phyloP scores from a whole-genome alignment of 2,888 invertebrate genomes.

The Ennomos fuscantarius region DNA sequence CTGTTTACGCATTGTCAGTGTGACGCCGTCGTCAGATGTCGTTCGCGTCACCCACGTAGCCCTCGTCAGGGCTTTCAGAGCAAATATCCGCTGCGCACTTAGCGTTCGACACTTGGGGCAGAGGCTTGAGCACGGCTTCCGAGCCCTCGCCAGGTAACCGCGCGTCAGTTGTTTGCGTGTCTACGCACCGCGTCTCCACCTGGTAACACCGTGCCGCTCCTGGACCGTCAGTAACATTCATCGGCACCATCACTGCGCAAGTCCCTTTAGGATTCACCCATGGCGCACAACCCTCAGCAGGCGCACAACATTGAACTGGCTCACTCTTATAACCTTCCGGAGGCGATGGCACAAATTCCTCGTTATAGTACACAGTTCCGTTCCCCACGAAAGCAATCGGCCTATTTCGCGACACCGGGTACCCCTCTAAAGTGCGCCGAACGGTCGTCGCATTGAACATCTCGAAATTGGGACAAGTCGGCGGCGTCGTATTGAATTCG shows the following conservation, averaged over 20 bases:
- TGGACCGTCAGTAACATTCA: slow-evolving; percentile 70
- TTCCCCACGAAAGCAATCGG: slow-evolving; percentile 80
- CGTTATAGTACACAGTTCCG: slow-evolving; percentile 79
- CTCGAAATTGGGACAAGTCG: slow-evolving; percentile 74
- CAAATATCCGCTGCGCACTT: slow-evolving; percentile 82
- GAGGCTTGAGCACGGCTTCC: slow-evolving; percentile 71
- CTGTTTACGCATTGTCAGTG: slow-evolving; percentile 71
- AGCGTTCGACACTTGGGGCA: slow-evolving; percentile 76
- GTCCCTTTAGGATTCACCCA: slow-evolving; percentile 81
- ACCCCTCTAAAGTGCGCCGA: slow-evolving; percentile 92
- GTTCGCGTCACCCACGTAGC: slow-evolving; percentile 92
- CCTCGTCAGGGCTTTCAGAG: slow-evolving; percentile 94
- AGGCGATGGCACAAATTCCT: slow-evolving; percentile 88
- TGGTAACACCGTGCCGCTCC: slow-evolving; percentile 78
- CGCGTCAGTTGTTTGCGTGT: slow-evolving; percentile 86
- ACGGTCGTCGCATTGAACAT: slow-evolving; percentile 83
- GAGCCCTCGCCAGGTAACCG: slow-evolving; percentile 72
- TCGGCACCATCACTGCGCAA: slow-evolving; percentile 81
- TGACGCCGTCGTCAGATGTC: slow-evolving; percentile 88
- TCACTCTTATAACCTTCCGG: slow-evolving; percentile 89
- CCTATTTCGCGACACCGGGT: slow-evolving; percentile 86
- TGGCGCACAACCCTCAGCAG: slow-evolving; percentile 73
- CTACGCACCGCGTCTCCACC: slow-evolving; percentile 85
- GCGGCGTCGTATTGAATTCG: slow-evolving; percentile 73
- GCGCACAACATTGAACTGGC: slow-evolving; percentile 77